phyloP scores from a whole-genome alignment of 2,797 vertebrate species.

The Crocodylus rhombifer region DNA sequence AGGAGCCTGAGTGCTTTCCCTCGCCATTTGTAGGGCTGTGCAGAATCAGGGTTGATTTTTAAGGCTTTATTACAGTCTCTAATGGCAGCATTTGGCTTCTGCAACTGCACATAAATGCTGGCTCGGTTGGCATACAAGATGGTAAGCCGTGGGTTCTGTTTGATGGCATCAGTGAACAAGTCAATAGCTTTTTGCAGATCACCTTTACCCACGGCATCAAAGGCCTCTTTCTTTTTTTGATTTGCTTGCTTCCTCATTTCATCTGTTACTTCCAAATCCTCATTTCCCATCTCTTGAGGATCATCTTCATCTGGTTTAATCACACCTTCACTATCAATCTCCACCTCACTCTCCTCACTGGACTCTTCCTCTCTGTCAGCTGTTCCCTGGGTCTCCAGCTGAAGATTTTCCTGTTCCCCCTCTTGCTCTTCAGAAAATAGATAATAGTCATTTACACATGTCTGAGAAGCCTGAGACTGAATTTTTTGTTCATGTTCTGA shows the following conservation, averaged over 20 bases:
- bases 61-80: conserved; percentile 86
- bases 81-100: conserved; percentile 80
- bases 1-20: conserved; percentile 83
- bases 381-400: conserved; percentile 1
- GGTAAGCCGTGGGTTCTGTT: not conserved
- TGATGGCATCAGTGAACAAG: not conserved
- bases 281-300: not conserved
- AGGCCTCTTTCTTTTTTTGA: conserved; percentile 23
- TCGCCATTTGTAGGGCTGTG: conserved; percentile 87
- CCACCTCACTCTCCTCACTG: not conserved
- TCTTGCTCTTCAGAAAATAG: not conserved
- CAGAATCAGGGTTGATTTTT: conserved; percentile 85
- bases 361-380: not conserved
- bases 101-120: conserved; percentile 1
- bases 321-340: not conserved
- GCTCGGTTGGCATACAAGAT: not conserved
- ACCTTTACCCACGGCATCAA: conserved; percentile 10
- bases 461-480: not conserved
- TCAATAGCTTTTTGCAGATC: conserved; percentile 10
- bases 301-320: not conserved
- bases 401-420: not conserved
- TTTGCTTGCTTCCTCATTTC: not conserved
- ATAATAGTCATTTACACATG: not conserved
- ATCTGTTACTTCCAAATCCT: not conserved
- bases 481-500: not conserved